Conservation (phyloP, 2,888 invertebrate species). For the Agelastica alni region DNA sequence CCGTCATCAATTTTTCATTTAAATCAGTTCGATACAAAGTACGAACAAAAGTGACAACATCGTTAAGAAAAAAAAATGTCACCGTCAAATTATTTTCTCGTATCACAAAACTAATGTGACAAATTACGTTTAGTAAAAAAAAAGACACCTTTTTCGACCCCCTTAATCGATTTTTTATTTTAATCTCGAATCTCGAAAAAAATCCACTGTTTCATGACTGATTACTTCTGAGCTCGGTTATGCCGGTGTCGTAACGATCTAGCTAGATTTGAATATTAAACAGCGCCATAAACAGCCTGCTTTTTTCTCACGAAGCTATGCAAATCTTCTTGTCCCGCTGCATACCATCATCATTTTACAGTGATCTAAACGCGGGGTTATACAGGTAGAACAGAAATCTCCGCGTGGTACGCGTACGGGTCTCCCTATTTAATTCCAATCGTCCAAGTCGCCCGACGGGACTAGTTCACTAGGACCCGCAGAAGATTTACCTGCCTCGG, state of each 20-base stretch:
- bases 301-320: constrained; percentile 52
- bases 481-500: constrained; percentile 22
- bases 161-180: constrained; percentile 49
- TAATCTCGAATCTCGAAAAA: constrained; percentile 34
- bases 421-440: constrained; percentile 35
- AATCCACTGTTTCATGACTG: constrained; percentile 42
- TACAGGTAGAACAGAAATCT: constrained; percentile 21
- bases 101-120: constrained; percentile 45
- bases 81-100: constrained; percentile 47
- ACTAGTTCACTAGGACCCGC: constrained; percentile 20
- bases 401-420: constrained; percentile 24
- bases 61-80: constrained; percentile 34
- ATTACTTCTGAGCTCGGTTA: constrained; percentile 39
- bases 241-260: constrained; percentile 39
- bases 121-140: constrained; percentile 40
- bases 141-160: constrained; percentile 27
- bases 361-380: constrained; percentile 3
- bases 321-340: constrained; percentile 39
- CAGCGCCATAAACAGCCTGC: constrained; percentile 44
- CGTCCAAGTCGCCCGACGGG: constrained; percentile 28
- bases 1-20: constrained; percentile 26
- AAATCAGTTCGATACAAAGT: constrained; percentile 19
- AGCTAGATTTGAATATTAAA: constrained; percentile 39
- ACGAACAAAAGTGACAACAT: constrained; percentile 24
- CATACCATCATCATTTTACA: constrained; percentile 34